Evolutionary conservation across 2,888 invertebrate species (phyloP).

Genomic region (Erebia palarica): DNA sequence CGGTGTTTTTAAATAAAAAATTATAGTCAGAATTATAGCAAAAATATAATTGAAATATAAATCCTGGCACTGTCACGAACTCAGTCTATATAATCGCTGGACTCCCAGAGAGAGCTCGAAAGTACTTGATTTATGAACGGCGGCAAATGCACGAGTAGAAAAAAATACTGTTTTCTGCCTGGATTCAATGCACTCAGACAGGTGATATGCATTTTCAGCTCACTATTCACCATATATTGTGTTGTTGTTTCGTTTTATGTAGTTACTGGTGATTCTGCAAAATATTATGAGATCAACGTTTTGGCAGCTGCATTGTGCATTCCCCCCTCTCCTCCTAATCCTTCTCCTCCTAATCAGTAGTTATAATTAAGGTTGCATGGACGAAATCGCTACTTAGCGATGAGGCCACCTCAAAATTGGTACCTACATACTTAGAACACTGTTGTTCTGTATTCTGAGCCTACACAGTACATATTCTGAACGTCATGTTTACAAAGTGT

Average conservation of each 20-base stretch:
- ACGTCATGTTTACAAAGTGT: no score
- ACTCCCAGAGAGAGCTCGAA: constrained; percentile 13
- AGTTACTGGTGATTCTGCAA: no score
- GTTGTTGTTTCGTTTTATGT: not conserved
- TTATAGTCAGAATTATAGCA: not conserved
- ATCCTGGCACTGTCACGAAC: constrained; percentile 7
- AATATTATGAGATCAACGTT: no score
- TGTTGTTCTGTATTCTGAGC: no score
- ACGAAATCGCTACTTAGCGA: no score
- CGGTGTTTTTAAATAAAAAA: not conserved
- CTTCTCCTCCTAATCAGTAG: no score
- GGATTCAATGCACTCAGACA: constrained; percentile 10
- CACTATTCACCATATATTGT: not conserved
- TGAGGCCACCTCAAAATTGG: no score
- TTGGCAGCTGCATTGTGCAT: no score
- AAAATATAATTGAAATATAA: constrained; percentile 12
- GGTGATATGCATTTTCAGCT: constrained; percentile 15
- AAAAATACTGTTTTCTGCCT: constrained; percentile 10
- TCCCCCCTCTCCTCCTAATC: no score
- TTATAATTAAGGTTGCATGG: no score
- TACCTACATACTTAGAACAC: no score
- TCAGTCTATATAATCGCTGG: constrained; percentile 14
- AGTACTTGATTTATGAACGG: constrained; percentile 18
- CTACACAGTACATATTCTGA: no score
- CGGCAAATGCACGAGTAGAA: constrained; percentile 4